These are phyloP conservation scores for Sinocyclocheilus rhinocerous DNA, from an alignment of 2,113 vertebrate genomes.

Conservation along the genomic window DNA sequence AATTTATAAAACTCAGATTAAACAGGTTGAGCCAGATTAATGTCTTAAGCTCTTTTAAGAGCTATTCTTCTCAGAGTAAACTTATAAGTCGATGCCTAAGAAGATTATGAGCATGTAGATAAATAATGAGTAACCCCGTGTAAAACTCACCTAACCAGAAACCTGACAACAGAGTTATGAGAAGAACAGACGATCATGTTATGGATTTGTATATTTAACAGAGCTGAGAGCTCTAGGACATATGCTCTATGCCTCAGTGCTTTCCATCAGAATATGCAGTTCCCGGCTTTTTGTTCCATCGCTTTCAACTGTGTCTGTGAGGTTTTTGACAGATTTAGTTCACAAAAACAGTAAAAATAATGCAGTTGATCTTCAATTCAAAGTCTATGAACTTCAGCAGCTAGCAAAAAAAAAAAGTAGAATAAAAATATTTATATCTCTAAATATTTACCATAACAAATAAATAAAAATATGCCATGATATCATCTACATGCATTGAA, in stretches of 20 bases:
- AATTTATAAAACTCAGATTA: slow-evolving; percentile 33
- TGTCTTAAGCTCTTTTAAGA: slow-evolving; percentile 17
- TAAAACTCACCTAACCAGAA: slow-evolving; percentile 25
- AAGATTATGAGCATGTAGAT: neutral
- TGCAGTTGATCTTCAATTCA: slow-evolving; percentile 60
- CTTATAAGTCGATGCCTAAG: neutral
- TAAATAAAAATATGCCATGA: neutral
- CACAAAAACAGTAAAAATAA: slow-evolving; percentile 55
- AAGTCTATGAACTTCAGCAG: slow-evolving; percentile 20
- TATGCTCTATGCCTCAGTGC: slow-evolving; percentile 21
- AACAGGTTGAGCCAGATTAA: slow-evolving; percentile 1
- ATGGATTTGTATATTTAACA: slow-evolving; percentile 10
- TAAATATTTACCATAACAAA: neutral
- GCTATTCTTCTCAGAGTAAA: slow-evolving; percentile 30
- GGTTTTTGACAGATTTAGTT: slow-evolving; percentile 74
- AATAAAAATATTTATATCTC: neutral
- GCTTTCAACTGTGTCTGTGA: slow-evolving; percentile 59
- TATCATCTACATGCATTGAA: neutral
- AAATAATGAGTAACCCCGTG: neutral
- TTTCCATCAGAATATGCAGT: slow-evolving; percentile 37
- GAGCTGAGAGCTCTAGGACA: slow-evolving; percentile 23
- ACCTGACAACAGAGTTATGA: neutral
- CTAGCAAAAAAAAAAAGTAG: neutral
- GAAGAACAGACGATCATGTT: neutral
- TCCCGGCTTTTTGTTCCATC: slow-evolving; percentile 54